Evolutionary conservation across 2,113 vertebrate species (phyloP).

Genomic region (Amphilophus citrinellus): DNA sequence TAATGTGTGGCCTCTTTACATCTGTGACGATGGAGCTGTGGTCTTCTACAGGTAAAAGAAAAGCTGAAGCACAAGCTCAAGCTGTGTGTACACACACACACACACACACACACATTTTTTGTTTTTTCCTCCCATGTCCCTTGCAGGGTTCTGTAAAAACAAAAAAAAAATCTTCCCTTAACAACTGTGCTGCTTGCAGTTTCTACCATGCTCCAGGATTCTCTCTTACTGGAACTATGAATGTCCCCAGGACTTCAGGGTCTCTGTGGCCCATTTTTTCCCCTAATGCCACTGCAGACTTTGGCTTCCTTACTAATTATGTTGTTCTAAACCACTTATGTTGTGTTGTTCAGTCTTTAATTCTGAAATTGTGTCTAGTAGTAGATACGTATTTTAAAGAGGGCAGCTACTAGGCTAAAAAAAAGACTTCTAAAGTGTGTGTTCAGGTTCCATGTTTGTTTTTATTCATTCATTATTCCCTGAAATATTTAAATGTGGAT

Average conservation of each 20-base stretch:
- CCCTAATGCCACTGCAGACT: not conserved
- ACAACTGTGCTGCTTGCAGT: too few relatives aligned
- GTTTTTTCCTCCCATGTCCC: too few relatives aligned
- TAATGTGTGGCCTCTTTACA: constrained; percentile 99
- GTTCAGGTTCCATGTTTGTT: too few relatives aligned
- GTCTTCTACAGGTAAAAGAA: constrained; percentile 95
- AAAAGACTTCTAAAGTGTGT: too few relatives aligned
- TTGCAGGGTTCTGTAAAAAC: too few relatives aligned
- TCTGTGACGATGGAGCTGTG: constrained; percentile 98
- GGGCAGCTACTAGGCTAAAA: not conserved
- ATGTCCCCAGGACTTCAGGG: too few relatives aligned
- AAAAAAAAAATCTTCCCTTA: too few relatives aligned
- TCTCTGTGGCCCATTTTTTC: too few relatives aligned
- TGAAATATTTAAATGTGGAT: not conserved
- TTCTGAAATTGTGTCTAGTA: not conserved
- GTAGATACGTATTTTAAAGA: not conserved
- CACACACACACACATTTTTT: too few relatives aligned
- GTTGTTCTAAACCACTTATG: not conserved
- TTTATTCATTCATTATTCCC: not conserved
- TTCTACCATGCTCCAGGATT: too few relatives aligned
- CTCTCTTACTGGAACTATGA: too few relatives aligned
- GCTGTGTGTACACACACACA: too few relatives aligned
- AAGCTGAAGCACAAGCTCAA: not conserved
- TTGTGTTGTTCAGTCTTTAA: not conserved
- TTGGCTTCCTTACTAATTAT: not conserved